A percentile compares a stretch with the other conserved stretches of the same genome.
Conservation (phyloP, 1,140 invertebrate genomes). For the Heliothis virescens region DNA sequence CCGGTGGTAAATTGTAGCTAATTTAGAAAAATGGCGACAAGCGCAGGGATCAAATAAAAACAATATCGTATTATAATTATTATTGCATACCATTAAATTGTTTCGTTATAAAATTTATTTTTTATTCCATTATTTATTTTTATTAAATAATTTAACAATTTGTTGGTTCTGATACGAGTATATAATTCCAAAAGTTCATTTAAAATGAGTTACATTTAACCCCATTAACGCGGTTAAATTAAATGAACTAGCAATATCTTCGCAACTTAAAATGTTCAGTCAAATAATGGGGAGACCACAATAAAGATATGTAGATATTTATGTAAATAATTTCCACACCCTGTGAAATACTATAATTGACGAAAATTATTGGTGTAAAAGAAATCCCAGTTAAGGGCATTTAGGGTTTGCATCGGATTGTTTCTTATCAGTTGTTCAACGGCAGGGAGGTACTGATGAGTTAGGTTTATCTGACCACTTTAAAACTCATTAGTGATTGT, state of each 20-base stretch:
- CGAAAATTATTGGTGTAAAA: slow-evolving; percentile 79
- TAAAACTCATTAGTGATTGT: background rate
- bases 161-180: slow-evolving; percentile 47
- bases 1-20: slow-evolving; percentile 25
- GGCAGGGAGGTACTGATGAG: background rate
- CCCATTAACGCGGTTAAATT: slow-evolving; percentile 30
- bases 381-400: slow-evolving; percentile 59
- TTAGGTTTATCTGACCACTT: background rate
- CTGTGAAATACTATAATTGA: slow-evolving; percentile 82
- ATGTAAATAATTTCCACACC: slow-evolving; percentile 77
- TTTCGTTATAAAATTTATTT: slow-evolving; percentile 46
- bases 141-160: slow-evolving; percentile 44
- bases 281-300: slow-evolving; percentile 57
- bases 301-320: slow-evolving; percentile 73
- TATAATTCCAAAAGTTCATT: slow-evolving; percentile 40
- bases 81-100: slow-evolving; percentile 34
- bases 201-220: slow-evolving; percentile 44
- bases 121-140: slow-evolving; percentile 41
- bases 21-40: slow-evolving; percentile 43
- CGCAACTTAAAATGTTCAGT: slow-evolving; percentile 27
- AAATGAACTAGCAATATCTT: slow-evolving; percentile 36
- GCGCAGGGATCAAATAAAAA: slow-evolving; percentile 28
- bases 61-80: slow-evolving; percentile 16
- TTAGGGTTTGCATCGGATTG: slow-evolving; percentile 50
- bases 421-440: slow-evolving; percentile 53